Conservation (phyloP, 2,113 vertebrate species). For the Malurus alboscapulatus region DNA sequence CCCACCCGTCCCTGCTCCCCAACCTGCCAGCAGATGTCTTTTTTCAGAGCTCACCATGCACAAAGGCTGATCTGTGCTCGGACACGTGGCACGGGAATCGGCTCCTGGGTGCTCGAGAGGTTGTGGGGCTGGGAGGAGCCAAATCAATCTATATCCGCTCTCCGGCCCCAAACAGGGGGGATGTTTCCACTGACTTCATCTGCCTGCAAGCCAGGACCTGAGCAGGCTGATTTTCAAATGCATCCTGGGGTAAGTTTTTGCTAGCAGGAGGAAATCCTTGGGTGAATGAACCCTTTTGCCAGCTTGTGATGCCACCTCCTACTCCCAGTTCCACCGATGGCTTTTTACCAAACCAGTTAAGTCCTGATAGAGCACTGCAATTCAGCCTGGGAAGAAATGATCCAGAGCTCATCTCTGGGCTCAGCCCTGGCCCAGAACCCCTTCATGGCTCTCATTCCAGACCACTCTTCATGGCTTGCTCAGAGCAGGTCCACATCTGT, state of each 20-base stretch:
- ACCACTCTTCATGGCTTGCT: accelerated
- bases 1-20: neutral
- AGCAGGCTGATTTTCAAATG: neutral
- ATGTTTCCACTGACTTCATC: neutral
- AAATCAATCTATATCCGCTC: neutral
- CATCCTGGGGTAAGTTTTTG: neutral
- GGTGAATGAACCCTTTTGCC: neutral
- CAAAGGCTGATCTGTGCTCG: neutral
- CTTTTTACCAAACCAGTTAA: neutral
- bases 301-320: neutral
- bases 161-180: accelerated
- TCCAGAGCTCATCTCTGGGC: neutral
- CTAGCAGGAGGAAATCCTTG: neutral
- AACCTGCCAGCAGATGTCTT: neutral
- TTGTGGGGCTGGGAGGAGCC: neutral
- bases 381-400: neutral
- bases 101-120: neutral
- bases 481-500: neutral
- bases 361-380: neutral
- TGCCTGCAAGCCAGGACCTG: neutral
- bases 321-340: accelerated
- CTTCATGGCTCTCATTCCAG: accelerated
- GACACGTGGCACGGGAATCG: accelerated
- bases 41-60: neutral
- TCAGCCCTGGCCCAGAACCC: neutral